Base-by-base conservation (phyloP, 1,140 invertebrate genomes). In the Orius insidiosus region DNA sequence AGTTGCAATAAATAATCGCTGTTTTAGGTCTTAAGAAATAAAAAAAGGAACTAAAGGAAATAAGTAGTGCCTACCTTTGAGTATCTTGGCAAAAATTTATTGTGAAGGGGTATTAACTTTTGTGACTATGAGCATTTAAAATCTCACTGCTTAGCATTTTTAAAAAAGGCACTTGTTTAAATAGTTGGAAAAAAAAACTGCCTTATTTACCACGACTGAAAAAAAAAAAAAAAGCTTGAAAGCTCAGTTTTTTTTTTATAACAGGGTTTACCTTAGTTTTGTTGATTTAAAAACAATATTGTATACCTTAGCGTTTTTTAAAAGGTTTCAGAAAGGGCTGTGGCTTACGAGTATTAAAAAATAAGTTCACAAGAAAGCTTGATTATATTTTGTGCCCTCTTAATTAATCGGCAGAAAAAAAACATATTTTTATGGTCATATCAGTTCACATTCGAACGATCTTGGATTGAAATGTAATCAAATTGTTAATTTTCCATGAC, bases 111-210 rank as follows among this genome's bases (percentile, higher is more conserved):
- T 42, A 30, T 42, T 45, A 46, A 36, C 35, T 46, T 37, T 16
- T 37, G 45, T 46, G 45, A 46, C n/a, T n/a, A n/a, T n/a, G 19
- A 46, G 45, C 45, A 46, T 46, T 46, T 46, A 46, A 31, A 36
- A 7, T 36, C 11, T n/a, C n/a, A n/a, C n/a, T 24, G 24, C 24
- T 24, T 24, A 24, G 7, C n/a, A n/a, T n/a, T n/a, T 37, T 37
- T 4, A 9, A 37, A 4, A 37, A 15, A 24, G 24, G 24, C 24
- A 24, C 24, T 24, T 24, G 3, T 4, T 24, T 24, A 4, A 24
- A 24, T 24, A 24, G 24, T 24, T 7, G 24, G 24, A 24, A 24
- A 24, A 24, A 24, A 39, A 18, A 39, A 39, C 10, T 39, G 37
- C 37, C 14, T 14, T 18, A 18, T 39, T 39, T 14, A 39, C 9